Percentiles rank a stretch among this genome's conserved stretches.
phyloP scores from a whole-genome alignment of 2,797 vertebrate genomes.

The Nothura maculosa region DNA sequence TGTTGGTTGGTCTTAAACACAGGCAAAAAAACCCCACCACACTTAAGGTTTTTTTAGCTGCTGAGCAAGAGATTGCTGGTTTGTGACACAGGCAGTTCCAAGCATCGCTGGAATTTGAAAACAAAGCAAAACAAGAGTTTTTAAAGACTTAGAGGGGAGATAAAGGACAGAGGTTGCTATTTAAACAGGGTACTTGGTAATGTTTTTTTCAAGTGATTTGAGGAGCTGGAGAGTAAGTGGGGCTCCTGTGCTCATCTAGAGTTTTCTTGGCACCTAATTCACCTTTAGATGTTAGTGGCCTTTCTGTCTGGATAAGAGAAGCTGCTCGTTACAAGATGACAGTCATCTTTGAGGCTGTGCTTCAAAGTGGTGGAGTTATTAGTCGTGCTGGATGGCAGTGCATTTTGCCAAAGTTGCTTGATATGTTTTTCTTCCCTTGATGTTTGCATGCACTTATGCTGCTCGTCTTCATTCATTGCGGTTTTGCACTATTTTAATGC shows the following conservation, averaged over 20 bases:
- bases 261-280: background rate
- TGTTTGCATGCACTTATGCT: background rate
- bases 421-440: background rate
- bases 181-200: background rate
- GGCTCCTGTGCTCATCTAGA: background rate
- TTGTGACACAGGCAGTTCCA: background rate
- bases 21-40: background rate
- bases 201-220: background rate
- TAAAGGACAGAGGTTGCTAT: background rate
- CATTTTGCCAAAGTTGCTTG: background rate
- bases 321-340: background rate
- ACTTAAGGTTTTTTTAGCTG: background rate
- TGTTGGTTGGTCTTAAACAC: background rate
- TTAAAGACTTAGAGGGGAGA: background rate
- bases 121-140: background rate
- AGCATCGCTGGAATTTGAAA: background rate
- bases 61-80: background rate
- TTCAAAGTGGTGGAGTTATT: background rate
- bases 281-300: background rate
- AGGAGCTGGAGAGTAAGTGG: background rate
- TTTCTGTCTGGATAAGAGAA: background rate
- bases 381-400: background rate
- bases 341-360: fast-evolving
- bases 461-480: background rate
- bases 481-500: background rate